Conservation (phyloP, 2,888 invertebrate species). For the Caenorhabditis virilis region DNA sequence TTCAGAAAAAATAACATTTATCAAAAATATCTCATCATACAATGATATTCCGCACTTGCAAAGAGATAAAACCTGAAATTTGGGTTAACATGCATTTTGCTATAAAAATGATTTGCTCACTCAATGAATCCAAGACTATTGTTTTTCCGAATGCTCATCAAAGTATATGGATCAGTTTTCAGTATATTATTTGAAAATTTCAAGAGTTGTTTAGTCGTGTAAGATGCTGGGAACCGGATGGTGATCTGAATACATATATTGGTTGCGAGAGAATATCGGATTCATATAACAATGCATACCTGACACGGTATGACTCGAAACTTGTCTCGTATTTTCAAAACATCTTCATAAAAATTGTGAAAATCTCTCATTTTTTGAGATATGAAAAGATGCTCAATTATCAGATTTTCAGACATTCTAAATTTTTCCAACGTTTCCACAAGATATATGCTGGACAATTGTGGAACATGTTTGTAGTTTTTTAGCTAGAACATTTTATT, state of each 20-base stretch:
- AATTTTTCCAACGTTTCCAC: not conserved
- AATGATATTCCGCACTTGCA: not conserved
- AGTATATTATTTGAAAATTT: not conserved
- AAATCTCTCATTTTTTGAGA: not conserved
- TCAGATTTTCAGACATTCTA: not conserved
- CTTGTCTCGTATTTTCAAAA: not conserved
- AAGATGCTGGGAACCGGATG: not conserved
- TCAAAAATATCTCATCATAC: conserved; percentile 1
- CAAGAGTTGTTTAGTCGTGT: too few relatives aligned
- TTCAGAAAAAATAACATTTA: not conserved
- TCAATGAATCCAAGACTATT: not conserved
- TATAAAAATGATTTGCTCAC: not conserved
- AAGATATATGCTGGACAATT: not conserved
- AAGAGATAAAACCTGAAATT: not conserved
- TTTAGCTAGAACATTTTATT: too few relatives aligned
- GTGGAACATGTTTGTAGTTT: not conserved
- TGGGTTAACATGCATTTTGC: not conserved
- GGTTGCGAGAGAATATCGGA: too few relatives aligned
- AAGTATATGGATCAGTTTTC: not conserved
- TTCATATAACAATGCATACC: not conserved
- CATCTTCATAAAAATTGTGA: not conserved
- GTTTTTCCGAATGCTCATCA: not conserved
- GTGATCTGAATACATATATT: too few relatives aligned
- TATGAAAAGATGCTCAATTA: not conserved
- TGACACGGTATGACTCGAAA: not conserved